These are phyloP conservation scores for Mesoligia furuncula DNA, from an alignment of 2,888 invertebrate genomes.

Conservation along the genomic window DNA sequence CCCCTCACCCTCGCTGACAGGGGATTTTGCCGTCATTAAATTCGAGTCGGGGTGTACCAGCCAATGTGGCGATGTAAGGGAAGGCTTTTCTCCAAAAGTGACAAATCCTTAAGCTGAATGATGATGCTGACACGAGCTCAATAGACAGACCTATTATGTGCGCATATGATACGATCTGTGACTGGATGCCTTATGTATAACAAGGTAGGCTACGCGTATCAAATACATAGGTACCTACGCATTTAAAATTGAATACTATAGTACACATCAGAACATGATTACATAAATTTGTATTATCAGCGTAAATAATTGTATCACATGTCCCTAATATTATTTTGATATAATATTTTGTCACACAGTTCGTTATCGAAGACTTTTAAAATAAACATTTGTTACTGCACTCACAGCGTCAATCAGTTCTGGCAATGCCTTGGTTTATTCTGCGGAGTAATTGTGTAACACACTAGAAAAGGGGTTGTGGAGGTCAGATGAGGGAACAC, in stretches of 20 bases:
- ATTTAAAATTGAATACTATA: conserved; percentile 14
- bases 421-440: not conserved
- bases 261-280: conserved; percentile 34
- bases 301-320: conserved; percentile 44
- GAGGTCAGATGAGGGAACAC: too few species aligned
- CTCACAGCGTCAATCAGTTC: not conserved
- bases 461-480: too few species aligned
- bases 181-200: conserved; percentile 9
- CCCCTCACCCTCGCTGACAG: too few species aligned
- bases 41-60: not conserved
- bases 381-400: not conserved
- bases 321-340: conserved; percentile 22
- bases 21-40: not conserved
- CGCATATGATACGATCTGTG: not conserved
- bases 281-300: conserved; percentile 52
- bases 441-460: too few species aligned
- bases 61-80: not conserved
- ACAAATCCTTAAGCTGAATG: not conserved
- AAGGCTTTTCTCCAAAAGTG: too few species aligned
- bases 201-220: conserved; percentile 4
- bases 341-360: conserved; percentile 41
- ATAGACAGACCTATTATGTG: not conserved
- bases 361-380: conserved; percentile 8
- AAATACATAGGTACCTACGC: conserved; percentile 33
- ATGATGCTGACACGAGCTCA: not conserved